phyloP scores from a whole-genome alignment of 2,113 vertebrate species.

The Gadus macrocephalus region DNA sequence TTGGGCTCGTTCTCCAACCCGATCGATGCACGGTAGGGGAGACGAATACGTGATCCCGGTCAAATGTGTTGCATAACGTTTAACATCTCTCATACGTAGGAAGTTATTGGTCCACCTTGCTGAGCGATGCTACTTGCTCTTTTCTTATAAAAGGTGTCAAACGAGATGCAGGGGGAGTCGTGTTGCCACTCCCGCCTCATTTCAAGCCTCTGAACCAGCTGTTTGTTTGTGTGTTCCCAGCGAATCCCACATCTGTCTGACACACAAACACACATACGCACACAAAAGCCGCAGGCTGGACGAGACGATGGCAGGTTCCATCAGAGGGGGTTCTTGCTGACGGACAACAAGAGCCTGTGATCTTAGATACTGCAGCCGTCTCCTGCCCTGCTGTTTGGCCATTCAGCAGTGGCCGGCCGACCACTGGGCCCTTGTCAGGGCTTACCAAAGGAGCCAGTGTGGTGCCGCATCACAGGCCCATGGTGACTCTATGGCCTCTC shows the following conservation, averaged over 20 bases:
- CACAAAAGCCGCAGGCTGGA: constrained; percentile 47
- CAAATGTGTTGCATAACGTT: too few relatives aligned
- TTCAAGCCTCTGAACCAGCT: constrained; percentile 40
- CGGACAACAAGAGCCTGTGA: constrained; percentile 56
- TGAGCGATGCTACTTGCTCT: too few relatives aligned
- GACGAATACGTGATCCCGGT: too few relatives aligned
- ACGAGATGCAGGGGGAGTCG: constrained; percentile 27
- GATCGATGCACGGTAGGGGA: too few relatives aligned
- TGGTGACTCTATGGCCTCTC: constrained; percentile 32
- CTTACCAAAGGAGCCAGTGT: constrained; percentile 30
- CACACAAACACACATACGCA: constrained; percentile 17
- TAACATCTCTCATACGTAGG: too few relatives aligned
- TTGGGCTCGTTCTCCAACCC: too few relatives aligned
- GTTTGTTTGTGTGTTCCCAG: too few relatives aligned
- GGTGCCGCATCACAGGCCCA: constrained; percentile 42
- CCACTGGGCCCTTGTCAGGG: constrained; percentile 42
- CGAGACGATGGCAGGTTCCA: constrained; percentile 48
- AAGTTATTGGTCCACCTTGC: too few relatives aligned
- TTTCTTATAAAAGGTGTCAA: constrained; percentile 19
- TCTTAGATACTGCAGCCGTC: constrained; percentile 68
- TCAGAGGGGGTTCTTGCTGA: constrained; percentile 45
- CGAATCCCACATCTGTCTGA: not conserved
- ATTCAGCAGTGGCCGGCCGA: constrained; percentile 36
- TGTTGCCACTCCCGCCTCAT: constrained; percentile 59
- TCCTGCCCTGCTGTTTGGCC: constrained; percentile 46